phyloP scores from a whole-genome alignment of 2,113 vertebrate species.

The Acanthochromis polyacanthus region DNA sequence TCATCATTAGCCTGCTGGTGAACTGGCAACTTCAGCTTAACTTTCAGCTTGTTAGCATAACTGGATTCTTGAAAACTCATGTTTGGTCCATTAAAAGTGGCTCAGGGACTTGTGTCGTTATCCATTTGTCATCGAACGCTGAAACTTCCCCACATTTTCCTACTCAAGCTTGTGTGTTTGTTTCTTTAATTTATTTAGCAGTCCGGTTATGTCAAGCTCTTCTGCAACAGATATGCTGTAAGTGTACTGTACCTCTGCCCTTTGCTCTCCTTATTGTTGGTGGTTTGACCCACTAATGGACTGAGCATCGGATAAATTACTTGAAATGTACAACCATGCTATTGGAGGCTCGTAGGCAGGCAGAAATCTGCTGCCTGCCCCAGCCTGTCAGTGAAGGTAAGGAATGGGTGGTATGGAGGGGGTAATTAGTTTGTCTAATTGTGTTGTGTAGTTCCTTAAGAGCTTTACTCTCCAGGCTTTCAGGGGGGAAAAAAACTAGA shows the following conservation, averaged over 20 bases:
- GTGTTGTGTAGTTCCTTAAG: slow-evolving; percentile 52
- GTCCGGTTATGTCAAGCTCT: not conserved
- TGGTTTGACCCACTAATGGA: not conserved
- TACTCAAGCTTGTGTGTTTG: no score
- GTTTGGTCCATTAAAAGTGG: not conserved
- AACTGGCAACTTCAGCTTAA: slow-evolving; percentile 51
- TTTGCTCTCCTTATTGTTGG: not conserved
- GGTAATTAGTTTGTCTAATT: slow-evolving; percentile 79
- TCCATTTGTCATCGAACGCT: not conserved
- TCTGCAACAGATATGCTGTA: not conserved
- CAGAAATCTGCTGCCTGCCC: slow-evolving; percentile 58
- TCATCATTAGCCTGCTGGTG: slow-evolving; percentile 71
- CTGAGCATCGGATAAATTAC: not conserved
- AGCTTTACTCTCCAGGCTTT: slow-evolving; percentile 34
- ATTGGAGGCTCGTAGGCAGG: slow-evolving; percentile 14
- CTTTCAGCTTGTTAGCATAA: slow-evolving; percentile 43
- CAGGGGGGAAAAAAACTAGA: slow-evolving; percentile 1
- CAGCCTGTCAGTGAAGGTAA: slow-evolving; percentile 64
- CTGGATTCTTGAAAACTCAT: not conserved
- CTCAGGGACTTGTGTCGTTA: not conserved
- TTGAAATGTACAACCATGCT: not conserved
- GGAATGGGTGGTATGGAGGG: slow-evolving; percentile 69
- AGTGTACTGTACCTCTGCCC: not conserved
- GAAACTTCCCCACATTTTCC: not conserved
- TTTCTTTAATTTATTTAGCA: not conserved